Evolutionary conservation across 2,113 vertebrate genomes (phyloP), one percentile per base, ranked within the genome.

Genomic region (Megaptera novaeangliae): DNA sequence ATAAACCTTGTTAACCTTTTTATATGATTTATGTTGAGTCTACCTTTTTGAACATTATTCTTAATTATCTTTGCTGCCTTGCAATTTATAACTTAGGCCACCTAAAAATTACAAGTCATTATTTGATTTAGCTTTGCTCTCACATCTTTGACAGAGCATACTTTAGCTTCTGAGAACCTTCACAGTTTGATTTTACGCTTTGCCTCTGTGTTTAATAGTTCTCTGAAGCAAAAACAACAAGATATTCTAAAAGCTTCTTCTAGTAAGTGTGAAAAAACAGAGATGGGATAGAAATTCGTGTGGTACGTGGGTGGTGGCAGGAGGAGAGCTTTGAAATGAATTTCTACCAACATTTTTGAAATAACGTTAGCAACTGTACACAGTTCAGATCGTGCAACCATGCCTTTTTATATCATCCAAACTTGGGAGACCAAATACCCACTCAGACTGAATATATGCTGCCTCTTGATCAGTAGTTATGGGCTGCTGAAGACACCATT

Each of bases 31-130:
- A 84, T 77, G 39, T 80, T 83, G 61, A 90, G 74, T 86, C 34
- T 66, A 46, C 18, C 41, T 63, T 59, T 87, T 81, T 49, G 52
- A 27, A 52, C 18, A 64, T 83, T 87, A 92, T 87, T 93, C 49
- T 91, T 84, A 94, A 86, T 93, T 94, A 83, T 75, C 82, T 68
- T 64, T 36, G 55, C 49, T 69, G 49, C n/a, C 36, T 95, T 87
- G 34, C 8, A 66, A 84, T 83, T 95, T 83, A 57, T 55, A 86
- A 57, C 36, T 66, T 64, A 89, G 69, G 41, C 31, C 46, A 44
- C 31, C 69, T 93, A 59, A 78, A 80, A 72, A 61, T 20, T 25
- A 68, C 12, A 55, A 82, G 39, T n/a, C 46, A 74, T 55, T 95
- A 64, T 91, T n/a, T 23, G 36, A 95, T 68, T 83, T 80, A 63